A percentile compares a stretch with the other conserved stretches of the same genome.
Conservation (phyloP, 2,113 vertebrate species). For the Montifringilla adamsi region DNA sequence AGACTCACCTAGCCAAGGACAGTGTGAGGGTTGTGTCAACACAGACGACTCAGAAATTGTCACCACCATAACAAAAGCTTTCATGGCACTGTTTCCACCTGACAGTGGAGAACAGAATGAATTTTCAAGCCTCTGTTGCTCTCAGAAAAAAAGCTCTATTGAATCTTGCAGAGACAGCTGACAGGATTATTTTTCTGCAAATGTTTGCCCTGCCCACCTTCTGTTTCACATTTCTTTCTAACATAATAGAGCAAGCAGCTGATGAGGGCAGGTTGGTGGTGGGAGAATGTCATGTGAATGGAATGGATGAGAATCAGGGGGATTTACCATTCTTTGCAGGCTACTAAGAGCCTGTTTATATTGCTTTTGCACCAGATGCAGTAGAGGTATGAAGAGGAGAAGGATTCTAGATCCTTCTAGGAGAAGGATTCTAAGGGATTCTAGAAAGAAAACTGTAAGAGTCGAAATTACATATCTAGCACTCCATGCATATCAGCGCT, state of each 20-base stretch:
- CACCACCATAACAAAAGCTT: neutral
- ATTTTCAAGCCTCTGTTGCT: constrained; percentile 17
- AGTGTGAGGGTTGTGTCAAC: constrained; percentile 2
- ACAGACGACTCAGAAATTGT: constrained; percentile 8
- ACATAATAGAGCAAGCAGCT: neutral
- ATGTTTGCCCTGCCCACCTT: constrained; percentile 51
- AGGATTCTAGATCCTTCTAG: too few species aligned
- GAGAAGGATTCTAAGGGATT: neutral
- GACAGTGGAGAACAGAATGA: constrained; percentile 30
- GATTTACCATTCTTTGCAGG: neutral
- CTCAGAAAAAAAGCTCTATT: neutral
- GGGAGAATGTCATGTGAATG: neutral
- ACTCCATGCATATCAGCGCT: neutral
- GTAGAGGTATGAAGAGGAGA: neutral
- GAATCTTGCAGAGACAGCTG: constrained; percentile 16
- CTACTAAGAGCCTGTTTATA: neutral
- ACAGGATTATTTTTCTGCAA: constrained; percentile 29
- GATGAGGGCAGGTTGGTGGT: neutral
- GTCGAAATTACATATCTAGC: neutral
- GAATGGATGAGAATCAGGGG: neutral
- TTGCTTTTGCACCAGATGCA: neutral
- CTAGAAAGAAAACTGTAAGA: neutral
- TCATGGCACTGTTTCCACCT: neutral
- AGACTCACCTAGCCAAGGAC: constrained; percentile 47
- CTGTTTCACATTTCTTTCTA: constrained; percentile 26